Base-by-base conservation (phyloP, 1,140 invertebrate genomes). In the Acyrthosiphon pisum region DNA sequence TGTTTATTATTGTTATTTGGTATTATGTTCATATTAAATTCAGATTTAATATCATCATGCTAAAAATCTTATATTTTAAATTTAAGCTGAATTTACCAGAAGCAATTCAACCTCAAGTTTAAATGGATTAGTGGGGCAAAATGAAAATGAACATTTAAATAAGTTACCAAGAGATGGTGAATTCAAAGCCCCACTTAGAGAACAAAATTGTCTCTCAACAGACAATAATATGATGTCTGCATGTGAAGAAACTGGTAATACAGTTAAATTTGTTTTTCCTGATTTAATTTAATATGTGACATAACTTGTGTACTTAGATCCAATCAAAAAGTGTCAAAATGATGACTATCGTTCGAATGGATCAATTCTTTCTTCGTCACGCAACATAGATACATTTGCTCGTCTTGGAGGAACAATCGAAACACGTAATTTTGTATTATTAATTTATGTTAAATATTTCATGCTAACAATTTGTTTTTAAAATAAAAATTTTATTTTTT, bases 91-190 rank as follows among this genome's bases (percentile, higher is more conserved):
- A 93, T 93, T 91, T 81, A 96, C 96, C 92, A 95, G 96, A 91
- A 96, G 96, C 94, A 96, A 96, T 94, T 96, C 96, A 35, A 95
- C 95, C 0, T 96, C 96, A 0, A 96, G 96, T 84, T 94, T 96
- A 7, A 96, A 96, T 94, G 96, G 96, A 11, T 95, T 96, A 88
- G 95, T 95, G 41, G 96, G 96, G 8, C 95, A 95, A 87, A 94
- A 94, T 37, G 94, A 94, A 92, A 94, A 94, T 44, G 53, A 93
- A 84, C 76, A 93, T 56, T 84, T 68, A 23, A 93, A 93, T 46
- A 93, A 94, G 41, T 93, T 93, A 9, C 88, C 93, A 53, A 93
- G 89, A 84, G 93, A 89, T 53, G 53, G 60, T 41, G 53, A 91
- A 22, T 93, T 83, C 48, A 93, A 93, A 95, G 93, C 95, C 94